Conservation (phyloP, 2,888 invertebrate species). For the Archips xylosteana region DNA sequence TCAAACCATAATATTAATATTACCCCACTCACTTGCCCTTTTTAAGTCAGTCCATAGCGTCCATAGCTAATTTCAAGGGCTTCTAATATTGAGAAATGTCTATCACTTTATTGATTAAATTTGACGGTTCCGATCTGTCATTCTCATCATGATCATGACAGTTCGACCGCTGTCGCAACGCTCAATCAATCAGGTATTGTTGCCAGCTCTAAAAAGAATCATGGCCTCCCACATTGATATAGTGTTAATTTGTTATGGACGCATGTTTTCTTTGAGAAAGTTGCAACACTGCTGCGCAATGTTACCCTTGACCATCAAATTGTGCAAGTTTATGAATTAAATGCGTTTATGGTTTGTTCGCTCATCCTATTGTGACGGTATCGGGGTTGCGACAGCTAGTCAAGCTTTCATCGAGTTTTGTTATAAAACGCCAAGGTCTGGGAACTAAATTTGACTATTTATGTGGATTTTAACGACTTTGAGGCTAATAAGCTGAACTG, state of each 20-base stretch:
- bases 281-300: slow-evolving; percentile 31
- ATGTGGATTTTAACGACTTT: not conserved
- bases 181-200: slow-evolving; percentile 41
- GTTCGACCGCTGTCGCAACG: slow-evolving; percentile 14
- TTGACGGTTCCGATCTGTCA: slow-evolving; percentile 16
- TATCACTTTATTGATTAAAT: slow-evolving; percentile 24
- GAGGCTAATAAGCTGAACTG: not conserved
- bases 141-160: slow-evolving; percentile 22
- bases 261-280: slow-evolving; percentile 38
- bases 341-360: slow-evolving; percentile 13
- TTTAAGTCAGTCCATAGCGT: slow-evolving; percentile 19
- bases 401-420: slow-evolving; percentile 13
- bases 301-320: slow-evolving; percentile 37
- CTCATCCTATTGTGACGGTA: slow-evolving; percentile 20
- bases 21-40: slow-evolving; percentile 35
- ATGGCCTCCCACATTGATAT: slow-evolving; percentile 22
- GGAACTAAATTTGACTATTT: slow-evolving; percentile 15
- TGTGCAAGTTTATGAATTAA: slow-evolving; percentile 36
- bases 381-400: slow-evolving; percentile 27
- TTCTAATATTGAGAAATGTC: slow-evolving; percentile 27
- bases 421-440: slow-evolving; percentile 30
- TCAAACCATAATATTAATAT: slow-evolving; percentile 16
- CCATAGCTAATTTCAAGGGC: slow-evolving; percentile 24
- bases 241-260: slow-evolving; percentile 38
- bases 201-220: slow-evolving; percentile 25